Percentiles rank a stretch among this genome's conserved stretches.
Evolutionary conservation across 2,113 vertebrate genomes (phyloP).

Genomic region (Pelusios castaneus): DNA sequence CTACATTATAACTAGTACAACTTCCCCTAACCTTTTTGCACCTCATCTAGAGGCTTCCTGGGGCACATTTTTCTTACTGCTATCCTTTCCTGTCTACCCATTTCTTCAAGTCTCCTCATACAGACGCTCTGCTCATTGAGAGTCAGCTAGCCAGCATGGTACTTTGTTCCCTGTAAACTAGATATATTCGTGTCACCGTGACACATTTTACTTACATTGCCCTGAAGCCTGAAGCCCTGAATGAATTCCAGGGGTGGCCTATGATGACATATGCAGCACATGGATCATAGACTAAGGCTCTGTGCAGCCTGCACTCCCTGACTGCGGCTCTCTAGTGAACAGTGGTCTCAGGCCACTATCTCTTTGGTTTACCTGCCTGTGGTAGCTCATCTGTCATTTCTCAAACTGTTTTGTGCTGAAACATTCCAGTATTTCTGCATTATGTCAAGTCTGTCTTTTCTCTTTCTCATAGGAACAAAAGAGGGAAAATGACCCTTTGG

Average conservation of each 20-base stretch:
- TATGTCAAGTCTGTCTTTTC: too few relatives aligned
- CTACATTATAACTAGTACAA: not conserved
- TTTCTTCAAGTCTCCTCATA: not conserved
- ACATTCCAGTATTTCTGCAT: not conserved
- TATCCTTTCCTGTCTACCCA: not conserved
- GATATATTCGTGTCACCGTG: not conserved
- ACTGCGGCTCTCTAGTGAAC: not conserved
- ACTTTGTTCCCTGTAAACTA: not conserved
- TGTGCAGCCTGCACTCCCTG: not conserved
- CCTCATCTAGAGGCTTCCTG: not conserved
- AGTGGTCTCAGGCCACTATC: not conserved
- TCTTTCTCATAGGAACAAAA: too few relatives aligned
- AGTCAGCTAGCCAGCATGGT: rapidly evolving
- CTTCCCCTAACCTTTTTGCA: not conserved
- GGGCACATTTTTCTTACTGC: not conserved
- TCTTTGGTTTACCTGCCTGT: not conserved
- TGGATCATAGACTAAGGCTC: not conserved
- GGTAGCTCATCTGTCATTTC: conserved; percentile 6
- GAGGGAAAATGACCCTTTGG: too few relatives aligned
- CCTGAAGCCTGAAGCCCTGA: not conserved
- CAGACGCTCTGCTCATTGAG: not conserved
- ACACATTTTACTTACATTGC: not conserved
- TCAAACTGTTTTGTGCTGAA: not conserved
- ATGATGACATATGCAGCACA: conserved; percentile 1
- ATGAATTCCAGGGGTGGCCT: conserved; percentile 8